Base-by-base conservation (phyloP, 1,140 invertebrate genomes). In the Drosophila bifasciata region DNA sequence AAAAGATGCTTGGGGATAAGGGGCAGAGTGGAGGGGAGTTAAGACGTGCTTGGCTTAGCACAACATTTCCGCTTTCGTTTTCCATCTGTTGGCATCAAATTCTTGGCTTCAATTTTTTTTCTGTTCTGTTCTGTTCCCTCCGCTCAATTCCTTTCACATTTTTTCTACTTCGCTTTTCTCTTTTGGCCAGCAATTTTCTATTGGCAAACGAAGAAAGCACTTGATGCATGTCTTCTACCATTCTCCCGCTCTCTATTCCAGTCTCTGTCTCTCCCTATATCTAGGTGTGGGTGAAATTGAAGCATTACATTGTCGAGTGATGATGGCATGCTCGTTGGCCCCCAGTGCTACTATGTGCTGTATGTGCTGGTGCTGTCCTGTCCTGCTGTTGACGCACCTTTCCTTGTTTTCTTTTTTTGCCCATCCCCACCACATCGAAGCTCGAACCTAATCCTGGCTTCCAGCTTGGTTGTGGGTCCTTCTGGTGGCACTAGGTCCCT, bases 21-120 rank as follows among this genome's bases (percentile, higher is more conserved):
- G 15, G 25, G 41, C 45, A 13, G 15, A 2, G 17, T 40, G 40
- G 23, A n/a, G 17, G 8, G 4, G 8, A n/a, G 21, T 13, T 57
- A 72, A 40, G 60, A 74, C 70, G 70, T 72, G 69, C 69, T 56
- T 74, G 70, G 72, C 63, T 74, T 76, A 76, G 73, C 56, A 70
- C 77, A 70, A 71, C 71, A 76, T 80, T 81, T 80, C 77, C 78
- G 60, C 56, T 80, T 80, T 74, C 64, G 77, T 72, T 78, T 69
- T 78, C 55, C 59, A 77, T 64, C 67, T 58, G 64, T 44, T 66
- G 36, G 66, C 60, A 56, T 64, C 59, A 50, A 66, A 58, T 69
- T 68, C 66, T 28, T 56, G 55, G 63, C 66, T 68, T 36, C 41
- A 32, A 11, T 36, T 36, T 32, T 36, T 11, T 32, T 19, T 19